Percentiles rank a stretch among this genome's conserved stretches.
Evolutionary conservation across 2,113 vertebrate genomes (phyloP).

Genomic region (Bombycilla garrulus): DNA sequence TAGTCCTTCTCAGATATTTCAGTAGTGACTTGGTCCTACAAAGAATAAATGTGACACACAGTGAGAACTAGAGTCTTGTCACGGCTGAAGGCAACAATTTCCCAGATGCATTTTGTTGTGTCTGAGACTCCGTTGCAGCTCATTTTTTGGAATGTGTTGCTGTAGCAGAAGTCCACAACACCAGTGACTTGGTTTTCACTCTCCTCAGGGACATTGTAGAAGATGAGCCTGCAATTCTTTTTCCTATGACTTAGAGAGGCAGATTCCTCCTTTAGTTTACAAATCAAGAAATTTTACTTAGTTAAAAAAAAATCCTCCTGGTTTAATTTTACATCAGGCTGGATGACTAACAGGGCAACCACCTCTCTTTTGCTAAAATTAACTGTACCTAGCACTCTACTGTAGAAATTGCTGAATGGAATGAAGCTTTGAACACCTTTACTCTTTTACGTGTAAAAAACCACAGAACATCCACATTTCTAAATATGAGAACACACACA

Average conservation of each 20-base stretch:
- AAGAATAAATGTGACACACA: background rate
- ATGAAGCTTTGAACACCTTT: background rate
- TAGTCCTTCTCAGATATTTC: background rate
- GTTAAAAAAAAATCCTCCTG: background rate
- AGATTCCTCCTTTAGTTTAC: background rate
- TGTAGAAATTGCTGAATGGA: background rate
- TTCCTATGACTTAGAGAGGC: background rate
- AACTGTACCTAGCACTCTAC: background rate
- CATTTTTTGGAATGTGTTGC: background rate
- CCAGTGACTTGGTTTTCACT: background rate
- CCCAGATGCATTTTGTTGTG: background rate
- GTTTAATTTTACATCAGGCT: background rate
- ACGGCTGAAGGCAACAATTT: background rate
- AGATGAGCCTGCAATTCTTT: background rate
- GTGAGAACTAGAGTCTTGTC: background rate
- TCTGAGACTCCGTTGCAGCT: background rate
- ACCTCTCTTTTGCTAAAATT: background rate
- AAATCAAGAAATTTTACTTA: background rate
- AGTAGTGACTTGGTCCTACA: background rate
- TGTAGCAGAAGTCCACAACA: background rate
- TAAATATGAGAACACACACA: background rate
- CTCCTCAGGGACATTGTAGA: background rate
- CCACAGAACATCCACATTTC: background rate
- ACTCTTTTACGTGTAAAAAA: background rate
- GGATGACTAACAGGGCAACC: background rate